Base-by-base conservation (phyloP, 2,113 vertebrate genomes). In the Caretta caretta region DNA sequence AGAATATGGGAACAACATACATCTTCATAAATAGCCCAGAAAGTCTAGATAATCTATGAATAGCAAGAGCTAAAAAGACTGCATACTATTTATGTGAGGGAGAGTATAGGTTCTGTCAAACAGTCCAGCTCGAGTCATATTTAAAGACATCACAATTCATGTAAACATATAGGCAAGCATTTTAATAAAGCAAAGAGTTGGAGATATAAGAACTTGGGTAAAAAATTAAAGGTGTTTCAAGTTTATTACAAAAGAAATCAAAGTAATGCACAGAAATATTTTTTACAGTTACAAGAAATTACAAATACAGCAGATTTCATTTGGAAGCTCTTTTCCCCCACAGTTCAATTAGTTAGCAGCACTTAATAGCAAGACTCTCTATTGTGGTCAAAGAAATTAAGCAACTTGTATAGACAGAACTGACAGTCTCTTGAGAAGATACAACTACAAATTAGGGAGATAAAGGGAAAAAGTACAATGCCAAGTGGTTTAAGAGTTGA, bases 351-450 rank as follows among this genome's bases (percentile, higher is more conserved):
- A 19, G 3, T 3, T 4, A 65, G 51, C 80, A n/a, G 31, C 0
- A 0, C 19, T 90, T 31, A 4, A 8, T 46, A 51, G 53, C 91
- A 7, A 0, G 6, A 5, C n/a, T 2, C 22, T 29, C 48, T 16
- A 9, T 8, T 0, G 0, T 20, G 0, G 1, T 53, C 78, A 82
- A 0, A 0, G 12, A 42, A 62, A 54, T 11, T 16, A 12, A 35
- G 53, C 17, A 19, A 0, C 0, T 72, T 49, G 42, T 38, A 48
- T 8, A 0, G 0, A 46, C 27, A 80, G 57, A 72, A 17, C 17
- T 4, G 53, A 50, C 48, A 87, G 69, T 20, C 56, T 1, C 0
- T 59, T 0, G 8, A 85, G 82, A 80, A 88, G 56, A 27, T 24
- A 42, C 6, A 54, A 56, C 82, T 17, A 80, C 24, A 9, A 65